These are phyloP conservation scores for Tillus elongatus DNA, from an alignment of 2,888 invertebrate genomes.

Conservation along the genomic window DNA sequence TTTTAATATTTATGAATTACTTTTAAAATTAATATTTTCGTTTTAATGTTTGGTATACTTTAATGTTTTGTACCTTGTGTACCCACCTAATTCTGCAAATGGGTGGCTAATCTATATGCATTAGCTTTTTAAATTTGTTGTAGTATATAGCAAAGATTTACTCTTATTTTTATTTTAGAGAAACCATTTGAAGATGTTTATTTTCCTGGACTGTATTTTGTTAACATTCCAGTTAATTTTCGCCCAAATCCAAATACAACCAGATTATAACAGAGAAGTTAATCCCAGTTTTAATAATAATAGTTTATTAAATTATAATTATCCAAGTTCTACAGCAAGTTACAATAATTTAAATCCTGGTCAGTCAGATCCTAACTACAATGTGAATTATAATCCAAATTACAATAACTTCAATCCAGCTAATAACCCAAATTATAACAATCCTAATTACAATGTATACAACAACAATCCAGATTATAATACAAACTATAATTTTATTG, in stretches of 20 bases:
- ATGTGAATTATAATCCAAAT: conserved; percentile 18
- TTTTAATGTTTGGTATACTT: no score
- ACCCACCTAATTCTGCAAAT: no score
- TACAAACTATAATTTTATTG: conserved; percentile 8
- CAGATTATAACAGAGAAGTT: conserved; percentile 5
- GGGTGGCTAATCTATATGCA: no score
- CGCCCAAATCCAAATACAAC: conserved; percentile 16
- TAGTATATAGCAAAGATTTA: no score
- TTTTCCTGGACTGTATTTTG: no score
- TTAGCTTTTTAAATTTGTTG: no score
- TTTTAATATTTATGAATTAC: no score
- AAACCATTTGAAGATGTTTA: no score
- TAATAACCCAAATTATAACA: conserved; percentile 6
- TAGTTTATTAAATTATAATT: neutral
- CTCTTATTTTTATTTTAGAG: no score
- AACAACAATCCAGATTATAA: conserved; percentile 4
- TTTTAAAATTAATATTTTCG: no score
- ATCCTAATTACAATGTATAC: conserved; percentile 6
- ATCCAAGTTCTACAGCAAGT: no score
- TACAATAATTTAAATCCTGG: neutral
- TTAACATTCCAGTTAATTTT: conserved; percentile 13
- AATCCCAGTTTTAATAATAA: neutral
- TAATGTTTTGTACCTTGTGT: no score
- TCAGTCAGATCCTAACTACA: neutral
- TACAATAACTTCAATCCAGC: neutral